Evolutionary conservation across 2,113 vertebrate species (phyloP).

Genomic region (Chroicocephalus ridibundus): DNA sequence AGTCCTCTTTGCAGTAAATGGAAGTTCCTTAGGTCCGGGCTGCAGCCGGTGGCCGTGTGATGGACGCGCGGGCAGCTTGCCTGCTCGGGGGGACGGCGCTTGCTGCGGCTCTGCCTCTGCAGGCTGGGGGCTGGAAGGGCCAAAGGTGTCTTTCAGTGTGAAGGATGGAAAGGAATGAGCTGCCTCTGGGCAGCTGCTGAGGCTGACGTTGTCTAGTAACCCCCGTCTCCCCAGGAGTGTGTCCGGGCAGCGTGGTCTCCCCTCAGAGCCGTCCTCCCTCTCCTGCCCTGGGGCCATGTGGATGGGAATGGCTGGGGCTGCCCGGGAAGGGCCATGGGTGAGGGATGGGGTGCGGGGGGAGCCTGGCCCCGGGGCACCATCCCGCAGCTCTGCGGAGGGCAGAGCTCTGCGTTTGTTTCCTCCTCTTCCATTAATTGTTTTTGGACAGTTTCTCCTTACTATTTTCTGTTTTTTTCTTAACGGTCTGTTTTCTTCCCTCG

Average conservation of each 20-base stretch:
- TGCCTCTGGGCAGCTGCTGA: neutral
- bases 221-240: neutral
- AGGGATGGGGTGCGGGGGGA: neutral
- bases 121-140: neutral
- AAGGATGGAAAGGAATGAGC: neutral
- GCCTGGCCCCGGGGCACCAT: neutral
- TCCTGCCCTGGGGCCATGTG: neutral
- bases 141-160: neutral
- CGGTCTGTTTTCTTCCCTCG: fast-evolving
- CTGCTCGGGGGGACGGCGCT: neutral
- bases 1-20: neutral
- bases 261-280: neutral
- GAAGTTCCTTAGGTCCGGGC: neutral
- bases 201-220: neutral
- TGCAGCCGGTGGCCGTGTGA: fast-evolving
- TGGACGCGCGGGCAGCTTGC: fast-evolving
- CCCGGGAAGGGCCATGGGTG: neutral
- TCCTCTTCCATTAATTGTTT: neutral
- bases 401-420: neutral
- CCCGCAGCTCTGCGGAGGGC: neutral
- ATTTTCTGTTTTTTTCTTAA: neutral
- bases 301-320: neutral
- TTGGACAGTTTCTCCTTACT: neutral
- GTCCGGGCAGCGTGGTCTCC: neutral
- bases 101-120: neutral